Base-by-base conservation (phyloP, 2,888 invertebrate genomes). In the Chrysodeixis includens region DNA sequence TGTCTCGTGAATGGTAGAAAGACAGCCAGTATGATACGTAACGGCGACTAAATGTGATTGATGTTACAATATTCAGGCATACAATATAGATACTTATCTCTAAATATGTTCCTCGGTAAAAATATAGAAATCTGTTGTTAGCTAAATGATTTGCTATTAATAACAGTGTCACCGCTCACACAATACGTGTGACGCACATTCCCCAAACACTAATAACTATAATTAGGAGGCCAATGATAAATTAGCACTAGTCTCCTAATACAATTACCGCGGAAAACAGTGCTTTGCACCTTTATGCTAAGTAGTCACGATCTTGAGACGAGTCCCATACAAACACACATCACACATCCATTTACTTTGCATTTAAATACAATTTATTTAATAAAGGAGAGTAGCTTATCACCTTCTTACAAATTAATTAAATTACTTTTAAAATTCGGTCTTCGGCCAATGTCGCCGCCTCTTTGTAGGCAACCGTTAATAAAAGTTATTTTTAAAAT, bases 231-330 rank as follows among this genome's bases (percentile, higher is more conserved):
- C 63, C 69, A 62, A 57, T 64, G 65, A 66, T 66, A 73, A 76
- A 77, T 79, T 69, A 75, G 54, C 71, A 79, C 64, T 40, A 54
- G 56, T 56, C n/a, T 71, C 60, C 66, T 79, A 74, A 77, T 22
- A 12, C 52, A 32, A 55, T 53, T 59, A 69, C 78, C 70, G 65
- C 59, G 63, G 56, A 61, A 58, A 30, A 58, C 35, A 46, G 44
- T 57, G 18, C 56, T 69, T 76, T 51, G 51, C 79, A 69, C 61
- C 62, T 68, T 22, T 32, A 61, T 57, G 71, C 56, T 72, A 79
- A 81, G 49, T 55, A 70, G 18, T 14, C 40, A 12, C 61, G 20
- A 12, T 72, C 77, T 66, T 56, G 40, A 22, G 44, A 59, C 35
- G 10, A 18, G 18, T 20, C 20, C 9, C 10, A 49, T 18, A 49